These are phyloP conservation scores for Leptinotarsa haldemani DNA, from an alignment of 2,888 invertebrate genomes.

Conservation along the genomic window DNA sequence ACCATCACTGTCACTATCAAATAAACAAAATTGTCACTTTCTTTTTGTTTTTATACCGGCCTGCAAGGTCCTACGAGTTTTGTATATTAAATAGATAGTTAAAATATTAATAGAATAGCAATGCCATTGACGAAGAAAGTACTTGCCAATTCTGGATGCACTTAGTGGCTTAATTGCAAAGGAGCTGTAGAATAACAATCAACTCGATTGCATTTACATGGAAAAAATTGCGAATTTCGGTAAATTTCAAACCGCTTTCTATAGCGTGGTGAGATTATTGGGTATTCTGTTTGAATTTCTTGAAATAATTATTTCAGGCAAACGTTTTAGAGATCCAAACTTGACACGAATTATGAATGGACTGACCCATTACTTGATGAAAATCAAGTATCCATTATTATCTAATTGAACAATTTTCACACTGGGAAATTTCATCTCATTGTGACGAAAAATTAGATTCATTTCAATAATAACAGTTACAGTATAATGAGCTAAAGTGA, in stretches of 20 bases:
- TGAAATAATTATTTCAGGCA: background rate
- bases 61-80: slow-evolving; percentile 55
- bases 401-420: no score
- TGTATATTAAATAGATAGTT: slow-evolving; percentile 56
- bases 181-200: slow-evolving; percentile 34
- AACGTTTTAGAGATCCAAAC: no score
- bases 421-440: no score
- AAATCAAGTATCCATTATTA: no score
- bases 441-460: no score
- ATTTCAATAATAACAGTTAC: no score
- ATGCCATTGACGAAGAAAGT: slow-evolving; percentile 58
- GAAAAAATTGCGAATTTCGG: slow-evolving; percentile 10
- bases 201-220: slow-evolving; percentile 18
- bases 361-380: no score
- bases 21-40: slow-evolving; percentile 58
- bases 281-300: background rate
- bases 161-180: slow-evolving; percentile 48
- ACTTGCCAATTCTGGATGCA: slow-evolving; percentile 55
- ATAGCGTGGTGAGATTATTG: background rate
- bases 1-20: slow-evolving; percentile 55
- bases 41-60: slow-evolving; percentile 61
- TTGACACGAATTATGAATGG: no score
- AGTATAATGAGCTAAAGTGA: no score
- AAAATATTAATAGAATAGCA: slow-evolving; percentile 55
- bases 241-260: slow-evolving; percentile 14